Evolutionary conservation across 2,888 invertebrate genomes (phyloP), one percentile per base, ranked within the genome.

Genomic region (Nymphalis c-album): DNA sequence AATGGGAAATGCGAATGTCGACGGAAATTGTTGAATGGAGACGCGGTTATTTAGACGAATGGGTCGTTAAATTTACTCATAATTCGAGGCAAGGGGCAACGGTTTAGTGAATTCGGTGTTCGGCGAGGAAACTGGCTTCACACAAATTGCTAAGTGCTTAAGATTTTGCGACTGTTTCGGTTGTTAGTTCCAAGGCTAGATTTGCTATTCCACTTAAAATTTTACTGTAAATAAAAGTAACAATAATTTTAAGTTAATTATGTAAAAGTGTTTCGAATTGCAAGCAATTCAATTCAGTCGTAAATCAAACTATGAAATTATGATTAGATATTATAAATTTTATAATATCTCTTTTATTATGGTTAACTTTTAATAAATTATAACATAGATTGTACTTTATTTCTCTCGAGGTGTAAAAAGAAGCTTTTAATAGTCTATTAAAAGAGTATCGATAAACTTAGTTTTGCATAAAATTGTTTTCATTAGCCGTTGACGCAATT

Each of bases 391-490:
- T 40, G 57, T 31, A 26, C n/a, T 63, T 58, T 58, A 67, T 60
- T 46, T 46, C 50, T 59, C 63, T 63, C 51, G 55, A 68, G 64
- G 53, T 57, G 51, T 64, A 67, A 60, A 63, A 53, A 64, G 51
- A 58, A 64, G 61, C 64, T 55, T 67, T 69, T 69, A 69, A 71
- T 58, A 69, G 66, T 71, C 73, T 75, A 76, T 76, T 72, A 74
- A 74, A 68, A 60, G 67, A 71, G 71, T 73, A 74, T 74, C 72
- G 77, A 75, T 77, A 75, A 73, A 74, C 73, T 75, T 75, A 79
- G 75, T 77, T 86, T 86, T 83, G 78, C 85, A 85, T 85, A 79
- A 80, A 84, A 87, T 86, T 85, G 85, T 84, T 86, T 87, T 71
- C 73, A 80, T 85, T 84, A 83, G 76, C 76, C 77, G 73, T 72